phyloP scores from a whole-genome alignment of 2,113 vertebrate genomes.

The Passerina amoena region DNA sequence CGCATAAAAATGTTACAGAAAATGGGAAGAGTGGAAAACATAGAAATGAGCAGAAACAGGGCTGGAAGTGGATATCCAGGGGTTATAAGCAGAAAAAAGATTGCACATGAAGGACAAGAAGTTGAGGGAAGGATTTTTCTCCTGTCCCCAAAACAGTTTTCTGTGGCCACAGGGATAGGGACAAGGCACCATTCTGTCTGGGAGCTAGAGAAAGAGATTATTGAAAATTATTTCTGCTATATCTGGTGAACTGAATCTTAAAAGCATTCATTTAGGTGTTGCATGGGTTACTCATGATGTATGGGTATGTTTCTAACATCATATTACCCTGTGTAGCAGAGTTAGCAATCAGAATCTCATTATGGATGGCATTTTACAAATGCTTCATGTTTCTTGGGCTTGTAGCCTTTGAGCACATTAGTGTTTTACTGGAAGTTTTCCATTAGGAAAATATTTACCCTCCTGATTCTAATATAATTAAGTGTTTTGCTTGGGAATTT shows the following conservation, averaged over 20 bases:
- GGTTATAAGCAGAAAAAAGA: not conserved
- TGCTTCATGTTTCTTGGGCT: not conserved
- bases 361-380: not conserved
- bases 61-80: not conserved
- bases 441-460: slow-evolving; percentile 22
- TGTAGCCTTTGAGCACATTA: not conserved
- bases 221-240: not conserved
- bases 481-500: slow-evolving; percentile 1
- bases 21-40: not conserved
- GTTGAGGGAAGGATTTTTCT: not conserved
- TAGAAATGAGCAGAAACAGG: not conserved
- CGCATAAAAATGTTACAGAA: not conserved
- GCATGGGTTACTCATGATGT: not conserved
- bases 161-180: not conserved
- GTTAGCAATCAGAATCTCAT: not conserved
- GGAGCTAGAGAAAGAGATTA: not conserved
- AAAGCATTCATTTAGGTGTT: not conserved
- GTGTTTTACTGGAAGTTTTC: not conserved
- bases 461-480: slow-evolving; percentile 10
- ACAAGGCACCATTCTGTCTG: not conserved
- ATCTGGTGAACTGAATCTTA: not conserved
- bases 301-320: not conserved
- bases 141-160: not conserved
- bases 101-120: not conserved
- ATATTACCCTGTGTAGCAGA: not conserved